These are phyloP conservation scores for rat (Rattus norvegicus) DNA, from an alignment of 2,113 vertebrate genomes.

Conservation along the genomic window GRCr8 NC_086038.1:23256501-23257000, in stretches of 20 bases:
- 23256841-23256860: background rate
- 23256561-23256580: background rate
- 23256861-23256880: background rate
- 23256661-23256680: background rate
- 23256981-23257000: background rate
- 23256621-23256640: background rate
- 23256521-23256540: background rate
- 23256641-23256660: background rate
- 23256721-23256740: background rate
- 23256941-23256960: background rate
- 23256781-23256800: background rate
- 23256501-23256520: no score
- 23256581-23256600: no score
- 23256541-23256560: accelerated
- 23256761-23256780: background rate
- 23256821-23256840: background rate
- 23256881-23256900: background rate
- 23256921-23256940: conserved; percentile 3
- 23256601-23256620: background rate
- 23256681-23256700: background rate
- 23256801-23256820: background rate
- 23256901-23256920: background rate
- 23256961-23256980: background rate
- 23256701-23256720: background rate
- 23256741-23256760: background rate